Evolutionary conservation across 1,140 invertebrate species (phyloP).

Genomic region (Cyclargus thomasi): DNA sequence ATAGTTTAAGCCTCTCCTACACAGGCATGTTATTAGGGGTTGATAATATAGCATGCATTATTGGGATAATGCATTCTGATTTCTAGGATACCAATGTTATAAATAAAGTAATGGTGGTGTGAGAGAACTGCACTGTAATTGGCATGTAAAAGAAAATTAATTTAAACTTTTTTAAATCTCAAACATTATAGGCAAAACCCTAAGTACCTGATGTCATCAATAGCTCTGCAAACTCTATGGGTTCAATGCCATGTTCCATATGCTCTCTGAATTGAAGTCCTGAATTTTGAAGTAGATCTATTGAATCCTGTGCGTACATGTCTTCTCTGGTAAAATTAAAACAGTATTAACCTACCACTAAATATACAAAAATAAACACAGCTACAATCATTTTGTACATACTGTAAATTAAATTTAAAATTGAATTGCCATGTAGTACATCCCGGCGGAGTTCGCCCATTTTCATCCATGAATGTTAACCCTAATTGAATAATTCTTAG

Average conservation of each 20-base stretch:
- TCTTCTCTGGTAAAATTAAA: conserved; percentile 83
- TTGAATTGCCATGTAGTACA: conserved; percentile 98
- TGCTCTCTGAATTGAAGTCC: conserved; percentile 98
- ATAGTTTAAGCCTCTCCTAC: no score
- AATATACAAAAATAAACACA: conserved; percentile 19
- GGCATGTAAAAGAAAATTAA: no score
- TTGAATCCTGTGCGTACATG: conserved; percentile 99
- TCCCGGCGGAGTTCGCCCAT: conserved; percentile 91
- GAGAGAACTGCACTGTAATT: no score
- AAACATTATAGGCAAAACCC: not conserved
- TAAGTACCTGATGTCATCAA: conserved; percentile 92
- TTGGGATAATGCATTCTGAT: no score
- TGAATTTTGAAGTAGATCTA: conserved; percentile 96
- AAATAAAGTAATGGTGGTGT: no score
- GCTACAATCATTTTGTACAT: conserved; percentile 60
- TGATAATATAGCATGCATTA: no score
- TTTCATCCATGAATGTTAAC: conserved; percentile 95
- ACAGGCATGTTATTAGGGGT: no score
- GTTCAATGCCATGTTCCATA: conserved; percentile 97
- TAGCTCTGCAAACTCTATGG: conserved; percentile 96
- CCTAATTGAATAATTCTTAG: conserved; percentile 96
- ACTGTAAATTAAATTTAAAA: conserved; percentile 96
- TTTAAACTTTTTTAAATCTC: not conserved
- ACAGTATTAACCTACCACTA: not conserved
- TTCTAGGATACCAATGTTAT: no score